phyloP scores from a whole-genome alignment of 2,113 vertebrate genomes.

The Aegotheles bennettii region DNA sequence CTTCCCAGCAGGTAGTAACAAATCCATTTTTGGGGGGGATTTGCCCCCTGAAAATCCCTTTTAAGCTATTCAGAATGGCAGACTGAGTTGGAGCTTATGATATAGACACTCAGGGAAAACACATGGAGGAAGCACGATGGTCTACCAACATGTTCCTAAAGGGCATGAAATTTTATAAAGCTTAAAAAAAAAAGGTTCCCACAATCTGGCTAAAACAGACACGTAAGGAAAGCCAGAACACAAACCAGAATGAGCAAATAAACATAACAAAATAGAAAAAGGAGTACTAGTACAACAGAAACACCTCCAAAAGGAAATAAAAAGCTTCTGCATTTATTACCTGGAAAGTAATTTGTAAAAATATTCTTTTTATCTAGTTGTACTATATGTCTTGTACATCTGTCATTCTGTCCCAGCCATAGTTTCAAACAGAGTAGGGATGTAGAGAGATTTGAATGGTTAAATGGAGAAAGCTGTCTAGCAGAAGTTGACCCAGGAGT shows the following conservation, averaged over 20 bases:
- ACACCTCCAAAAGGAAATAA: background rate
- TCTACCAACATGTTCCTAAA: background rate
- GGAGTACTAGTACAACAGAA: background rate
- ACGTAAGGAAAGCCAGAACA: background rate
- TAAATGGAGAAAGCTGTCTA: background rate
- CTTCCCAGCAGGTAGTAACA: background rate
- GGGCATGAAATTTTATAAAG: constrained; percentile 10
- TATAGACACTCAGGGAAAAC: background rate
- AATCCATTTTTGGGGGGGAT: background rate
- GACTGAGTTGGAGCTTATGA: background rate
- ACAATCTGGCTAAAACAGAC: background rate
- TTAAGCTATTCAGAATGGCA: background rate
- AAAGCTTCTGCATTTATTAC: background rate
- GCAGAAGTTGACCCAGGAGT: background rate
- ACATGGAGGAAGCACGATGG: background rate
- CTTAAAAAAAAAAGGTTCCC: background rate
- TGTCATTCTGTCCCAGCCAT: background rate
- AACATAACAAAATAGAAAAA: background rate
- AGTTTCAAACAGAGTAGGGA: background rate
- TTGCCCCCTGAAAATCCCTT: background rate
- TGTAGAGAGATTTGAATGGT: background rate
- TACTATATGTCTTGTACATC: background rate
- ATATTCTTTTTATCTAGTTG: background rate
- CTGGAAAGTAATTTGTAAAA: background rate
- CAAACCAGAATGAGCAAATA: background rate